Conservation (phyloP, 2,888 invertebrate genomes). For the Tridacna gigas region DNA sequence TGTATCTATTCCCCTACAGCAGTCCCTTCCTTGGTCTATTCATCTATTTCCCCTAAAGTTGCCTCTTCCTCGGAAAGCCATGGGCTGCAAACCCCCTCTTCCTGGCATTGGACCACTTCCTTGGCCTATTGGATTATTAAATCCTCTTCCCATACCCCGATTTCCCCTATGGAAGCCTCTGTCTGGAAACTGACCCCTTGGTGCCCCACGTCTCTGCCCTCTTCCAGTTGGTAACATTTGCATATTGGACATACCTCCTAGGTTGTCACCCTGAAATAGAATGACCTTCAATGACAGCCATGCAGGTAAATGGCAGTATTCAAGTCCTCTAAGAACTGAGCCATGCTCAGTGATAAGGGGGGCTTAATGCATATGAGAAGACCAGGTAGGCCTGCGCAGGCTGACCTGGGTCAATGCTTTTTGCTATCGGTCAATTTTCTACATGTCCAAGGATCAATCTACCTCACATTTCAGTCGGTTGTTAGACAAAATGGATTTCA, state of each 20-base stretch:
- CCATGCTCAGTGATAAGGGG: too few relatives aligned
- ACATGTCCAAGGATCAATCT: too few relatives aligned
- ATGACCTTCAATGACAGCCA: too few relatives aligned
- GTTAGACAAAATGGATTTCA: too few relatives aligned
- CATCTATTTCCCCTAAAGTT: slow-evolving; percentile 13
- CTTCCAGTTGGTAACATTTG: not conserved
- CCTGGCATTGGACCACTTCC: not conserved
- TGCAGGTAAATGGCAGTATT: too few relatives aligned
- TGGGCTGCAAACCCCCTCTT: slow-evolving; percentile 1
- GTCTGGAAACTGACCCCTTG: not conserved
- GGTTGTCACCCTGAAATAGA: not conserved
- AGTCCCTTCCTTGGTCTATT: too few relatives aligned
- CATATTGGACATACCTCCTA: not conserved
- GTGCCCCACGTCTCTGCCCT: not conserved
- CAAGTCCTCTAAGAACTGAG: too few relatives aligned
- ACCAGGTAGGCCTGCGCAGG: too few relatives aligned
- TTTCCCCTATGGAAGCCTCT: not conserved
- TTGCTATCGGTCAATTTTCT: too few relatives aligned
- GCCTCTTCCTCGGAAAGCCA: not conserved
- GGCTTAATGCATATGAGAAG: not conserved
- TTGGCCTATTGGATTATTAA: not conserved
- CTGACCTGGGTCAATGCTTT: too few relatives aligned
- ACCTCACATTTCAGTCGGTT: too few relatives aligned
- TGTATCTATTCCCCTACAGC: too few relatives aligned
- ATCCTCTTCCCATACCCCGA: not conserved